Conservation (phyloP, 1,140 invertebrate genomes). For the Platyscapa corneri region DNA sequence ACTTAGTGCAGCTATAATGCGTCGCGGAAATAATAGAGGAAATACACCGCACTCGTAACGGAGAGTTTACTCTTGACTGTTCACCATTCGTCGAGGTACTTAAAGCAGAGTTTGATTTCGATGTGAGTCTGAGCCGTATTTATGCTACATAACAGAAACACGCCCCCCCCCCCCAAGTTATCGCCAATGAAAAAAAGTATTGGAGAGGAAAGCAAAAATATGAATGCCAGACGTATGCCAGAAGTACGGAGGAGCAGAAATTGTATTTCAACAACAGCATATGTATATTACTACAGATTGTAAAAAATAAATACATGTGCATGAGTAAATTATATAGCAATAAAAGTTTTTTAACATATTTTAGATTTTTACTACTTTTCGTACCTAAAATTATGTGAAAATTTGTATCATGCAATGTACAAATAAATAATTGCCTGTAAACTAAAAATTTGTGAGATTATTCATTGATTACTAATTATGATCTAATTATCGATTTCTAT, state of each 20-base stretch:
- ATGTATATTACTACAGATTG: background rate
- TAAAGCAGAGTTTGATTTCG: slow-evolving; percentile 49
- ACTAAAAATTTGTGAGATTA: too few relatives aligned
- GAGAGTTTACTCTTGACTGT: slow-evolving; percentile 23
- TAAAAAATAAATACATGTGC: background rate
- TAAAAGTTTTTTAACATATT: too few relatives aligned
- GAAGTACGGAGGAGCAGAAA: background rate
- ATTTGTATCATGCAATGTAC: too few relatives aligned
- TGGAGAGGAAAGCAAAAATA: background rate
- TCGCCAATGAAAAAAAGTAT: slow-evolving; percentile 55
- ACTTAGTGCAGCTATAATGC: background rate
- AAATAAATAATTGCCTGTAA: too few relatives aligned
- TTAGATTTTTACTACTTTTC: too few relatives aligned
- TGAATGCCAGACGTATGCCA: slow-evolving; percentile 32
- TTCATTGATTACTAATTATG: too few relatives aligned
- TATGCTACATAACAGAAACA: slow-evolving; percentile 56
- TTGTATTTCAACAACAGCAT: background rate
- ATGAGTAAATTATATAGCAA: background rate
- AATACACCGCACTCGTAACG: slow-evolving; percentile 19
- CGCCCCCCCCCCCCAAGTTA: slow-evolving; percentile 58
- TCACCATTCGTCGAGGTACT: slow-evolving; percentile 45
- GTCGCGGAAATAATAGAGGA: slow-evolving; percentile 36
- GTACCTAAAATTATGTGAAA: too few relatives aligned
- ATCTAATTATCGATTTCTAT: too few relatives aligned
- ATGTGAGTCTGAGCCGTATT: slow-evolving; percentile 14